These are phyloP conservation scores for Acrossocheilus fasciatus DNA, from an alignment of 2,797 vertebrate species.

Conservation along the genomic window DNA sequence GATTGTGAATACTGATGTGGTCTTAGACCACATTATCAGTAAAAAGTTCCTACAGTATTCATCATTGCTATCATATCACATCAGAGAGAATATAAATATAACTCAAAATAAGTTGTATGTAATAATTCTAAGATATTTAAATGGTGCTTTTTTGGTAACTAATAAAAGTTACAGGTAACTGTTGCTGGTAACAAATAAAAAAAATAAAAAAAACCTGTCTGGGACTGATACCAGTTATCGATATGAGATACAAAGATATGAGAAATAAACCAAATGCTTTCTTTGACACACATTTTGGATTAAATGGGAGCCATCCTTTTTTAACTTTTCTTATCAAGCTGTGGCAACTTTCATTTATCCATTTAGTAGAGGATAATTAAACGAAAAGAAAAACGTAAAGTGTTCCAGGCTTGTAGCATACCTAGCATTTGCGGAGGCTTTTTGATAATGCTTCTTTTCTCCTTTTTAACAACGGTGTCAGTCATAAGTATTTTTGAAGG, in stretches of 20 bases:
- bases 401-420: conserved; percentile 60
- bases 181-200: too few species aligned
- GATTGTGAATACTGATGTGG: not conserved
- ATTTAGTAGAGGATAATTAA: not conserved
- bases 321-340: not conserved
- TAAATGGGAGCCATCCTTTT: not conserved
- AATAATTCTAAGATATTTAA: not conserved
- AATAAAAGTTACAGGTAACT: not conserved
- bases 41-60: not conserved
- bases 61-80: too few species aligned
- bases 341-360: not conserved
- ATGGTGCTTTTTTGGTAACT: not conserved
- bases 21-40: not conserved
- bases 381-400: too few species aligned
- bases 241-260: not conserved
- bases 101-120: not conserved
- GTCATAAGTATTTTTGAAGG: conserved; percentile 78
- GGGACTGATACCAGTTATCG: too few species aligned
- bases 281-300: not conserved
- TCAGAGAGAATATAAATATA: not conserved
- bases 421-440: conserved; percentile 91
- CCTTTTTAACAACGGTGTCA: conserved; percentile 85
- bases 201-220: too few species aligned
- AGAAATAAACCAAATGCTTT: not conserved
- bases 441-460: conserved; percentile 92